phyloP scores from a whole-genome alignment of 35 echinoderm and acorn worm genomes.

The Anneissia japonica region DNA sequence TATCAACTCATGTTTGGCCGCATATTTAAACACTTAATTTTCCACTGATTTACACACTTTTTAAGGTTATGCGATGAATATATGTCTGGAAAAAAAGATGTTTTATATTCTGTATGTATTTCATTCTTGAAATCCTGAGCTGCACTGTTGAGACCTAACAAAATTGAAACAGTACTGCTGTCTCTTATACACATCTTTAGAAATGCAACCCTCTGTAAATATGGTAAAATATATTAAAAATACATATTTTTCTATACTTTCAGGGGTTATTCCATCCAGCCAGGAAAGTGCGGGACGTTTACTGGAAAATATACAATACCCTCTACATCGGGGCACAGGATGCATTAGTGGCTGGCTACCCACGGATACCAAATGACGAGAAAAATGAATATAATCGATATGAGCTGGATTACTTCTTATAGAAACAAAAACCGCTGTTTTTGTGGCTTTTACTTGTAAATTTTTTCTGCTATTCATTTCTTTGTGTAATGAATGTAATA shows the following conservation, averaged over 20 bases:
- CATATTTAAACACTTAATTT: too few relatives aligned
- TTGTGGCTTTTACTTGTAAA: neutral
- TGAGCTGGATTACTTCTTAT: constrained; percentile 93
- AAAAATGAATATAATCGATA: constrained; percentile 88
- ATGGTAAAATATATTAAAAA: neutral
- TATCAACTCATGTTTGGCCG: too few relatives aligned
- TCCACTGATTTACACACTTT: too few relatives aligned
- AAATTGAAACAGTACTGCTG: too few relatives aligned
- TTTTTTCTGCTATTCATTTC: neutral
- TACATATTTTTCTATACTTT: constrained; percentile 17
- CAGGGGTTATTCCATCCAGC: constrained; percentile 97
- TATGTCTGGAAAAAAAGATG: too few relatives aligned
- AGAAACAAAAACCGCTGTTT: neutral
- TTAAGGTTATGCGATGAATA: too few relatives aligned
- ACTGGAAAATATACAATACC: constrained; percentile 99
- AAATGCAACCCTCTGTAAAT: too few relatives aligned
- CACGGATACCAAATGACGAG: constrained; percentile 80
- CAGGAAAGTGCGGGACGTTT: constrained; percentile 82
- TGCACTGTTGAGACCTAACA: too few relatives aligned
- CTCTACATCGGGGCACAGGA: constrained; percentile 96
- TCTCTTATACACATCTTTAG: too few relatives aligned
- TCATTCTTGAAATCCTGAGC: too few relatives aligned
- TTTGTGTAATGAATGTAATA: too few relatives aligned
- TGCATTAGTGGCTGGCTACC: constrained; percentile 68
- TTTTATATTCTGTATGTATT: too few relatives aligned